Evolutionary conservation across 2,797 vertebrate species (phyloP).

Genomic region (Astyanax mexicanus): DNA sequence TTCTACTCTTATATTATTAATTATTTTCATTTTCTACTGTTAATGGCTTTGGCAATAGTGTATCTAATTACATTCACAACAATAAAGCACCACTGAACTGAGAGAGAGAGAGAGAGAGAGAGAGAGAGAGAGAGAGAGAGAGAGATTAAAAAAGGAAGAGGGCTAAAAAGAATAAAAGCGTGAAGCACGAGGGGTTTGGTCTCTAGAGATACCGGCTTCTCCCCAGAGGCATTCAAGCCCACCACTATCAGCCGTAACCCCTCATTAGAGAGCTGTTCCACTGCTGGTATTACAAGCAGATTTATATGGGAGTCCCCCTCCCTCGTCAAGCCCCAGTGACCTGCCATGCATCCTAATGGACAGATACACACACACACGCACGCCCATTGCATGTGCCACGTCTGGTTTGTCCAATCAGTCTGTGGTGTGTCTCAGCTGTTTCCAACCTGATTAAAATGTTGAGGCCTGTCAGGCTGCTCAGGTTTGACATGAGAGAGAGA

Average conservation of each 20-base stretch:
- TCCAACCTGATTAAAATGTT: slow-evolving; percentile 80
- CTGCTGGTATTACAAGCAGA: slow-evolving; percentile 78
- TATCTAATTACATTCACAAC: no score
- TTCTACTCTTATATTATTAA: no score
- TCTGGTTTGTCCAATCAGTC: slow-evolving; percentile 46
- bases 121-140: slow-evolving; percentile 45
- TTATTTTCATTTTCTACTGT: no score
- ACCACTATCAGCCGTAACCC: slow-evolving; percentile 64
- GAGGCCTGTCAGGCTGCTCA: slow-evolving; percentile 69
- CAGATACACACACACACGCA: slow-evolving; percentile 34
- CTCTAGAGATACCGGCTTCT: slow-evolving; percentile 62
- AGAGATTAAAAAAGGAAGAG: slow-evolving; percentile 62
- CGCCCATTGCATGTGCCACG: slow-evolving; percentile 27
- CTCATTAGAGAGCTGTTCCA: slow-evolving; percentile 78
- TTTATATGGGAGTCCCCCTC: slow-evolving; percentile 53
- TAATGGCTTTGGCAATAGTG: no score
- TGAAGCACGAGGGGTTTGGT: slow-evolving; percentile 34
- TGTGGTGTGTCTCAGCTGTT: slow-evolving; percentile 73
- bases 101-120: not conserved
- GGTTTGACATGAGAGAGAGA: slow-evolving; percentile 57
- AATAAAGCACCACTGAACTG: no score
- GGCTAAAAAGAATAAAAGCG: slow-evolving; percentile 59
- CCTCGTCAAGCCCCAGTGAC: slow-evolving; percentile 49
- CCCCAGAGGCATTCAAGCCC: slow-evolving; percentile 68
- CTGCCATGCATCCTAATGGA: slow-evolving; percentile 53